Evolutionary conservation across 2,797 vertebrate genomes (phyloP), one percentile per base, ranked within the genome.

Genomic region (Molossus alvarezi): DNA sequence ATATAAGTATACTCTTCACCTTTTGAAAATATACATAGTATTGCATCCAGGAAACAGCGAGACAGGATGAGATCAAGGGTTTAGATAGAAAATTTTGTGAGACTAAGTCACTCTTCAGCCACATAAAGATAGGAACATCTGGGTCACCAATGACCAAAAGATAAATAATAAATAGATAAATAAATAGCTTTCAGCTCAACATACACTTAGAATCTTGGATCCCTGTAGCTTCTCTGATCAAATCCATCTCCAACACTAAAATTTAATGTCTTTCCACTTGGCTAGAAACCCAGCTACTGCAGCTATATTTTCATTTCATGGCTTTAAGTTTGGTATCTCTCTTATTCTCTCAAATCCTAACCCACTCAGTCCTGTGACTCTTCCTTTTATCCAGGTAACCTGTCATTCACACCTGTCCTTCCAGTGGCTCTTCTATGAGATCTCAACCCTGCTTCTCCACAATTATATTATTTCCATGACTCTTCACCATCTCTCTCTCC

Each of bases 221-320:
- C 21, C 53, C 9, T 53, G 29, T 80, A 33, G 29, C 21, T 76
- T 6, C 48, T 45, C 45, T 79, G 20, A 75, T 8, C 33, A 58
- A 84, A 95, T 79, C 27, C 21, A 72, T 60, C 76, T 84, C 55
- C 25, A 94, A 13, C 41, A 25, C 94, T 91, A 18, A 90, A 73
- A 89, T 94, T 89, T 37, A n/a, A 5, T 58, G 29, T 95, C 29
- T 83, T 93, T 79, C 13, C 33, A 81, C 21, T 83, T 91, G 72
- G 6, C 18, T 87, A 55, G 62, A 83, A 91, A 84, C 67, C 51
- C 65, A 95, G 3, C 37, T 51, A 48, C 27, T 25, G n/a, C n/a
- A 94, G 67, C 25, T 94, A 86, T 88, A 15, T 82, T 76, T 53
- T 62, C 57, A 69, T 55, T 64, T 3, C n/a, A 33, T 25, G 25